A percentile compares a stretch with the other conserved stretches of the same genome.
Evolutionary conservation across 2,888 invertebrate species (phyloP).

Genomic region (Xanthia icteritia): DNA sequence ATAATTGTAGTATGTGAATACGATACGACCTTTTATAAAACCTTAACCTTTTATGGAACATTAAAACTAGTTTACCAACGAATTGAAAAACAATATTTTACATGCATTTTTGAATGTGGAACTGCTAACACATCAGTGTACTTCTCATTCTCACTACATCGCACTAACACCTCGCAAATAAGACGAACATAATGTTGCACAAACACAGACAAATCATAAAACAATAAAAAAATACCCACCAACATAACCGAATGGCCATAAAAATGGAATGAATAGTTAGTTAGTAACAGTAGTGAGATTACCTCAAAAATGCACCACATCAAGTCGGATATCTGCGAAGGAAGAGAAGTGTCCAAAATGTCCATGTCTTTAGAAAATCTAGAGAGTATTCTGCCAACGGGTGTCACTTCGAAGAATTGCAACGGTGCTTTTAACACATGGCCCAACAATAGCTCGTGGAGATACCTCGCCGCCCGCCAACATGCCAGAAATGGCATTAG

Average conservation of each 20-base stretch:
- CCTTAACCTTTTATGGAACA: background rate
- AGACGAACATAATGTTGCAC: constrained; percentile 40
- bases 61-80: background rate
- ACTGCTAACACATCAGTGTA: constrained; percentile 3
- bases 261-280: constrained; percentile 58
- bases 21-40: constrained; percentile 1
- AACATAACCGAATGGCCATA: constrained; percentile 53
- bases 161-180: constrained; percentile 31
- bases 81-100: background rate
- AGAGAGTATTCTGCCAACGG: constrained; percentile 93
- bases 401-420: constrained; percentile 95
- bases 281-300: constrained; percentile 76
- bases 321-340: constrained; percentile 92
- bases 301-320: constrained; percentile 94
- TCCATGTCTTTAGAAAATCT: constrained; percentile 95
- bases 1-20: background rate
- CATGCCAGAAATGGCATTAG: constrained; percentile 92
- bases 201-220: constrained; percentile 50
- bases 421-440: constrained; percentile 92
- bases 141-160: background rate
- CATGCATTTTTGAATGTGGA: background rate
- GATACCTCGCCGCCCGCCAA: constrained; percentile 92
- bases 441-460: constrained; percentile 91
- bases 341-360: constrained; percentile 92
- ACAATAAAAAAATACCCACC: constrained; percentile 46